Evolutionary conservation across 1,140 invertebrate genomes (phyloP).

Genomic region (Papilio polytes): DNA sequence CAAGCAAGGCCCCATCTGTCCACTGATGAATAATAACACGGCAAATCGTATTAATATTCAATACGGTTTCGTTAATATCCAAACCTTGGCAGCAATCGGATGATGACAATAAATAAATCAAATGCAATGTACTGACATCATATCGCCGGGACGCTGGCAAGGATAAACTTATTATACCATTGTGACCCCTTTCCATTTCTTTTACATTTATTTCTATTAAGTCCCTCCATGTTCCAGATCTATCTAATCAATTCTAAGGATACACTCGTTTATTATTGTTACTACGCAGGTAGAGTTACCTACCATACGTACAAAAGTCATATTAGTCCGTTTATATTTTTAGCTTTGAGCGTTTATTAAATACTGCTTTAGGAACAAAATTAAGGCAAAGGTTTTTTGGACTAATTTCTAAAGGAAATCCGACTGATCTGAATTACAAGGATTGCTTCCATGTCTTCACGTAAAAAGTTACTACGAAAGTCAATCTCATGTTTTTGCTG

Average conservation of each 20-base stretch:
- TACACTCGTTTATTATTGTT: neutral
- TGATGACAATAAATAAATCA: slow-evolving; percentile 48
- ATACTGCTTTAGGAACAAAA: too few species aligned
- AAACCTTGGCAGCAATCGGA: slow-evolving; percentile 65
- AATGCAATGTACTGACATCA: slow-evolving; percentile 1
- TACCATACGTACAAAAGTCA: neutral
- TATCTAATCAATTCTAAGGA: slow-evolving; percentile 44
- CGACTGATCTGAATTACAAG: too few species aligned
- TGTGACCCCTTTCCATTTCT: slow-evolving; percentile 63
- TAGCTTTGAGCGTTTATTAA: too few species aligned
- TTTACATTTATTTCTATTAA: slow-evolving; percentile 49
- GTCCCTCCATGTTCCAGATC: slow-evolving; percentile 46
- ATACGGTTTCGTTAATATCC: slow-evolving; percentile 55
- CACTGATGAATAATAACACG: slow-evolving; percentile 52
- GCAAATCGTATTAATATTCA: slow-evolving; percentile 50
- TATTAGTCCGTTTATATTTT: neutral
- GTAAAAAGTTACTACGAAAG: too few species aligned
- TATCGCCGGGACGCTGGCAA: slow-evolving; percentile 52
- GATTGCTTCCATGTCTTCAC: too few species aligned
- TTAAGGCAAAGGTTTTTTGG: too few species aligned
- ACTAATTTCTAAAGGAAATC: too few species aligned
- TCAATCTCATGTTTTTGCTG: neutral
- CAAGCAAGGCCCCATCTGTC: slow-evolving; percentile 44
- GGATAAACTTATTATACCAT: slow-evolving; percentile 66
- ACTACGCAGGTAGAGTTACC: neutral